Conservation (phyloP, 1,140 invertebrate species). For the Aphidius ervi region DNA sequence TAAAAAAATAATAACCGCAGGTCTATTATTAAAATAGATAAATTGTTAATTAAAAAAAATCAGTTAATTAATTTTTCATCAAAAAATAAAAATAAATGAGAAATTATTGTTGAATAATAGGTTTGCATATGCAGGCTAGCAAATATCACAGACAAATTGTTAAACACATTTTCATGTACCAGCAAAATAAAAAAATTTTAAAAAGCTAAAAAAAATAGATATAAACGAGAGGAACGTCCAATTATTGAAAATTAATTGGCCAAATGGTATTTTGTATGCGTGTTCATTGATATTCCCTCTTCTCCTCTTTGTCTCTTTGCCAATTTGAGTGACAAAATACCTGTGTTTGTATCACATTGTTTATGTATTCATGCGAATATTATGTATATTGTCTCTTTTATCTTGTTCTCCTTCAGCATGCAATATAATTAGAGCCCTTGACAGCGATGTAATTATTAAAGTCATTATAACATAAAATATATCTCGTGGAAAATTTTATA, state of each 20-base stretch:
- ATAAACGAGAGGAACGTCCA: conserved; percentile 29
- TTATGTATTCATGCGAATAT: conserved; percentile 5
- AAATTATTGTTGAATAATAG: no score
- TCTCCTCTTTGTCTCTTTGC: neutral
- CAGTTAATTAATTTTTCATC: no score
- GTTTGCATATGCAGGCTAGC: no score
- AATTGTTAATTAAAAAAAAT: no score
- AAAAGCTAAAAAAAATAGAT: conserved; percentile 8
- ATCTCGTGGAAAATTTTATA: no score
- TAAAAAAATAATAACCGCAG: no score
- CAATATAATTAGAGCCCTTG: conserved; percentile 28
- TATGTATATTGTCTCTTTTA: conserved; percentile 24
- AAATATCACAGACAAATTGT: no score
- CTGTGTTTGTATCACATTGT: conserved; percentile 9
- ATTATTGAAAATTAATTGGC: conserved; percentile 52
- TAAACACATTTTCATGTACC: neutral
- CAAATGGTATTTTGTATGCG: conserved; percentile 28
- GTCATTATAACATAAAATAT: conserved; percentile 35
- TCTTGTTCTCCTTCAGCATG: conserved; percentile 13
- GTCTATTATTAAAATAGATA: no score
- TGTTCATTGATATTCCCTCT: conserved; percentile 20
- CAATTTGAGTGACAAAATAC: neutral
- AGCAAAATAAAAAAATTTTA: neutral
- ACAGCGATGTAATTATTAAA: conserved; percentile 44
- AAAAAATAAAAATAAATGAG: no score